Percentiles rank a stretch among this genome's conserved stretches.
Conservation (phyloP, 2,888 invertebrate genomes). For the Ametastegia equiseti region DNA sequence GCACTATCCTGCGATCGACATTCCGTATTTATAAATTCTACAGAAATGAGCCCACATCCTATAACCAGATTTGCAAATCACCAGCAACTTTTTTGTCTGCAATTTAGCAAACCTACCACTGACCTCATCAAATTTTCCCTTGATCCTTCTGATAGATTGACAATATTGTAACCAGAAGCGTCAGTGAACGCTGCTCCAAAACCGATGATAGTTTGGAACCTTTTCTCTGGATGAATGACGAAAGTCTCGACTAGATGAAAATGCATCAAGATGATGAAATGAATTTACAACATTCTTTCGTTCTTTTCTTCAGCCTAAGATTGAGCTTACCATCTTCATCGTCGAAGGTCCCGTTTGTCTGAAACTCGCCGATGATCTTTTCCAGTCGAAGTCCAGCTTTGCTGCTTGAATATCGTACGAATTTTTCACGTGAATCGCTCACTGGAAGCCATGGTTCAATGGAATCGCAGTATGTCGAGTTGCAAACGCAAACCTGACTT, state of each 20-base stretch:
- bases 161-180: slow-evolving; percentile 27
- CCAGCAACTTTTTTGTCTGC: no score
- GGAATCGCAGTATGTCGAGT: slow-evolving; percentile 82
- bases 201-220: slow-evolving; percentile 35
- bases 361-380: slow-evolving; percentile 41
- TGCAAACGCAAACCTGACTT: slow-evolving; percentile 82
- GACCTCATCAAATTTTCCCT: slow-evolving; percentile 8
- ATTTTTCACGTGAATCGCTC: slow-evolving; percentile 47
- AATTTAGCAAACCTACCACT: neutral
- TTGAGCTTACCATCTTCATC: slow-evolving; percentile 2
- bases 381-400: slow-evolving; percentile 44
- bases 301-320: neutral
- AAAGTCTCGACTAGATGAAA: slow-evolving; percentile 36
- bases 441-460: slow-evolving; percentile 74
- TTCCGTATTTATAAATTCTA: neutral
- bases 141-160: slow-evolving; percentile 16
- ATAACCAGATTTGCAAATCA: no score
- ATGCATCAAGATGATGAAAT: neutral
- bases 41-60: neutral
- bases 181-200: slow-evolving; percentile 18
- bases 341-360: slow-evolving; percentile 33
- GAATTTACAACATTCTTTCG: no score
- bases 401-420: slow-evolving; percentile 48
- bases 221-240: slow-evolving; percentile 48
- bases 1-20: neutral